Evolutionary conservation across 2,888 invertebrate genomes (phyloP), one percentile per base, ranked within the genome.

Genomic region (Rambutsinella grinnellia): DNA sequence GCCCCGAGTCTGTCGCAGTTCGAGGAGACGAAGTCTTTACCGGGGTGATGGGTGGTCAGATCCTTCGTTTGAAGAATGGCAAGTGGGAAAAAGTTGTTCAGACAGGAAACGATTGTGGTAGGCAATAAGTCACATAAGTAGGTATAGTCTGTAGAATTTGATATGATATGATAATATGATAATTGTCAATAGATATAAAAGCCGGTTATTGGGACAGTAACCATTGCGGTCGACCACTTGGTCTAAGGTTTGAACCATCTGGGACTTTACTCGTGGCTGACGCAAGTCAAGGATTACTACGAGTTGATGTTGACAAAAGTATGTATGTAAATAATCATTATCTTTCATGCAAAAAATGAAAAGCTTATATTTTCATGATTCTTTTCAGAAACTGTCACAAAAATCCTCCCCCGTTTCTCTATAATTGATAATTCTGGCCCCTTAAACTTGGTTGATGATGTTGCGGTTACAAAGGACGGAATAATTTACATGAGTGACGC

Each of bases 401-500:
- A 56, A 0, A 8, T 80, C 5, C 68, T 81, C 3, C 76, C 79
- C 3, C 44, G 74, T 8, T 67, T 90, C 60, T 89, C 90, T 66
- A 89, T 90, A 84, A 90, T 97, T 79, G 90, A 92, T 47, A 95
- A 94, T 13, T 44, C 53, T 1, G 17, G 53, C 76, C 94, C 0
- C 91, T 89, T 85, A 66, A 91, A 89, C 85, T 71, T 94, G 3
- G 90, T 93, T 69, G 97, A 98, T 86, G 88, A 90, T 75, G 84
- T 98, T 53, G 92, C 92, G 67, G 87, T 97, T 36, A 91, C 91
- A 60, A 90, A 90, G 60, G 93, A 93, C 85, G 96, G 96, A 1
- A 93, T 93, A 82, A 88, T 98, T 21, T 97, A 94, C 86, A 95
- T 96, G 92, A 93, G 95, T 0, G 94, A 96, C 85, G 94, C 95